Evolutionary conservation across 2,888 invertebrate species (phyloP).

Genomic region (Drosophila flavopinicola): DNA sequence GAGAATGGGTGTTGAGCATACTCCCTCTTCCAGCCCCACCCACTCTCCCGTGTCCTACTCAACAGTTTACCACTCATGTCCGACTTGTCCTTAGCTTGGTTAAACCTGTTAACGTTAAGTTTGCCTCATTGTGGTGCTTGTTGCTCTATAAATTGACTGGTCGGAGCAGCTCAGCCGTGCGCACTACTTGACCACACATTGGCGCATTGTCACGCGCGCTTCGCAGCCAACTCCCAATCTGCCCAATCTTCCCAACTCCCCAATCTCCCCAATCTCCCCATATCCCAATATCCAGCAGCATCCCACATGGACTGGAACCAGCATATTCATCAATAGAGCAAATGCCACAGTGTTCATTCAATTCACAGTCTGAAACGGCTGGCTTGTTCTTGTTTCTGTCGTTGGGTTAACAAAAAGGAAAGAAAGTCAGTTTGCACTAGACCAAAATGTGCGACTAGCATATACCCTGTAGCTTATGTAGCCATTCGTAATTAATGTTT

Average conservation of each 20-base stretch:
- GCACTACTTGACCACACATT: slow-evolving; percentile 77
- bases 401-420: slow-evolving; percentile 66
- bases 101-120: slow-evolving; percentile 77
- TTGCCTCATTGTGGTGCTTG: slow-evolving; percentile 56
- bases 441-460: too few relatives aligned
- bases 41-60: slow-evolving; percentile 1
- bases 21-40: not conserved
- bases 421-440: slow-evolving; percentile 9
- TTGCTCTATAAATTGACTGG: slow-evolving; percentile 68
- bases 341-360: slow-evolving; percentile 52
- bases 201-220: slow-evolving; percentile 75
- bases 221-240: not conserved
- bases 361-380: slow-evolving; percentile 9
- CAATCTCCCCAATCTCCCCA: too few relatives aligned
- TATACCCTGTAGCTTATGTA: too few relatives aligned
- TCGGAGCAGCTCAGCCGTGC: slow-evolving; percentile 70
- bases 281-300: not conserved
- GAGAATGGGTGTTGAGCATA: slow-evolving; percentile 7
- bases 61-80: slow-evolving; percentile 56
- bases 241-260: too few relatives aligned
- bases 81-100: slow-evolving; percentile 73
- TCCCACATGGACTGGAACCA: slow-evolving; percentile 30
- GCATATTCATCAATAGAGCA: slow-evolving; percentile 76
- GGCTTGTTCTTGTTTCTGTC: slow-evolving; percentile 1
- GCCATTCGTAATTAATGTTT: too few relatives aligned